Evolutionary conservation across 2,888 invertebrate genomes (phyloP).

Genomic region (Agriopis aurantiaria): DNA sequence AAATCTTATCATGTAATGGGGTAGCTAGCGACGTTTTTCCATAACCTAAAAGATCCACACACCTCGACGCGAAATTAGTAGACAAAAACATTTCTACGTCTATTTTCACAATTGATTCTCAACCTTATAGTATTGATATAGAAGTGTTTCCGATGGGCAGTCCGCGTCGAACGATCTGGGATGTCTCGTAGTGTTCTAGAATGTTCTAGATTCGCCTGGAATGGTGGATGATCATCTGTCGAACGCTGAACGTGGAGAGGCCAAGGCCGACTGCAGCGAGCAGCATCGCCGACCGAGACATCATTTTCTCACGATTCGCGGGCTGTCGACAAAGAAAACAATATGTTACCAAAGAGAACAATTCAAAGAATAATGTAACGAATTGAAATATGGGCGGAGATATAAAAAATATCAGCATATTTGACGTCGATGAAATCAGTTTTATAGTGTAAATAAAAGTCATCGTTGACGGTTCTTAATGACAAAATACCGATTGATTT

Average conservation of each 20-base stretch:
- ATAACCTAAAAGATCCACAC: constrained; percentile 17
- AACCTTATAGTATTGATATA: constrained; percentile 4
- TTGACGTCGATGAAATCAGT: too few relatives aligned
- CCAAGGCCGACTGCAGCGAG: constrained; percentile 87
- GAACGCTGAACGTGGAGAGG: constrained; percentile 88
- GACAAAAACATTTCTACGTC: constrained; percentile 13
- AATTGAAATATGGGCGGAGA: too few relatives aligned
- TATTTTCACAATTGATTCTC: neutral
- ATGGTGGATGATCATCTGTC: constrained; percentile 86
- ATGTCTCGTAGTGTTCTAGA: constrained; percentile 41
- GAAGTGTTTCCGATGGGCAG: constrained; percentile 8
- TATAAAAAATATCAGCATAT: too few relatives aligned
- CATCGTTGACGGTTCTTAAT: too few relatives aligned
- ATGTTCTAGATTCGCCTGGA: constrained; percentile 66
- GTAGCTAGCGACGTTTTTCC: constrained; percentile 28
- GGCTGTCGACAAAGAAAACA: constrained; percentile 70
- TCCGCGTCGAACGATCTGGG: constrained; percentile 22
- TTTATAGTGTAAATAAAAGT: too few relatives aligned
- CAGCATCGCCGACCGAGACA: constrained; percentile 85
- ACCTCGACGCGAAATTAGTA: neutral
- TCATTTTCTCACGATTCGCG: constrained; percentile 84
- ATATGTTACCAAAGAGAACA: constrained; percentile 6
- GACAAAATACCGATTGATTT: too few relatives aligned
- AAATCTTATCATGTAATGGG: constrained; percentile 39
- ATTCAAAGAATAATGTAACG: neutral